Evolutionary conservation across 2,113 vertebrate species (phyloP).

Genomic region (Zosterops hypoxanthus): DNA sequence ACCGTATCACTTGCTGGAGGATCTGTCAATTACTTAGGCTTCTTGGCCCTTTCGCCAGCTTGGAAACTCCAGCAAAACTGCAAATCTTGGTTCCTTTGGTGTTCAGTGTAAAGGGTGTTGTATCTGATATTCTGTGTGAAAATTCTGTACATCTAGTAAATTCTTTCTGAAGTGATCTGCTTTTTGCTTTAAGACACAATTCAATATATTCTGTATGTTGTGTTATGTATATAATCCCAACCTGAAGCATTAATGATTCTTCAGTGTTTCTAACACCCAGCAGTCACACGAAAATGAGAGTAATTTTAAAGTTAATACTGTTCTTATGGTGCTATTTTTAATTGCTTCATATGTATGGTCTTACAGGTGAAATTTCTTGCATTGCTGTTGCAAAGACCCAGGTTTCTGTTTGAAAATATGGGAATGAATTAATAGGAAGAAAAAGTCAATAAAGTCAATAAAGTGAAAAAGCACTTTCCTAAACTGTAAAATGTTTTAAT

Average conservation of each 20-base stretch:
- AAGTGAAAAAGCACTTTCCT: not conserved
- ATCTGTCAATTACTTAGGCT: not conserved
- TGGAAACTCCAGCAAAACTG: not conserved
- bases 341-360: not conserved
- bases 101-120: not conserved
- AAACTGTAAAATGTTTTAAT: not conserved
- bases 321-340: not conserved
- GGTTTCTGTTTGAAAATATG: not conserved
- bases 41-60: not conserved
- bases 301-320: not conserved
- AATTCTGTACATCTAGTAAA: not conserved
- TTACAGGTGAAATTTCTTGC: not conserved
- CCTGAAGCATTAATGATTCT: not conserved
- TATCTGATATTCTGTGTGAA: not conserved
- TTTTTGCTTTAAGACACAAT: not conserved
- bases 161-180: not conserved
- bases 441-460: not conserved
- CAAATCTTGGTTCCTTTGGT: not conserved
- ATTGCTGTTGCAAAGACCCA: not conserved
- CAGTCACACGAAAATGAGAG: not conserved
- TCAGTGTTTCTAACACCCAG: not conserved
- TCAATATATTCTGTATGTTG: not conserved
- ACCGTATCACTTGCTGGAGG: not conserved
- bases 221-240: not conserved
- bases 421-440: not conserved